phyloP scores from a whole-genome alignment of 92 coral and sea anemone genomes.

The Plumapathes pennacea region DNA sequence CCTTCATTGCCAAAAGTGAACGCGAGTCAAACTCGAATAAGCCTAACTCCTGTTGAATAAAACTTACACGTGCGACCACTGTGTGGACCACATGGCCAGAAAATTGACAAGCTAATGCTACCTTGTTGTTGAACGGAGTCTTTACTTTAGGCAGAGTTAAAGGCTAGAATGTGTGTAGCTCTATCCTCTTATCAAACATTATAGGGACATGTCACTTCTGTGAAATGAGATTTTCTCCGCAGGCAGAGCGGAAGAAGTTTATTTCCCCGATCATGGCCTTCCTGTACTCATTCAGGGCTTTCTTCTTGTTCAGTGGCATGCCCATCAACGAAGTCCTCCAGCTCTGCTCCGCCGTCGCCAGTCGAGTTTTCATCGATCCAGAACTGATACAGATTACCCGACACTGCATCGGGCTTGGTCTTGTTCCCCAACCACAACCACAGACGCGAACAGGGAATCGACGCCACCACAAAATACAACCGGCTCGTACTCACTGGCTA shows the following conservation, averaged over 20 bases:
- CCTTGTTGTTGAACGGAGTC: too few species aligned
- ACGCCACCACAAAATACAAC: conserved; percentile 1
- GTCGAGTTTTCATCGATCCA: not conserved
- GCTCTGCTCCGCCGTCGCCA: not conserved
- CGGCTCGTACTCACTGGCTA: not conserved
- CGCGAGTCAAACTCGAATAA: too few species aligned
- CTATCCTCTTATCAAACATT: not conserved
- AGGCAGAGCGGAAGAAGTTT: conserved; percentile 3
- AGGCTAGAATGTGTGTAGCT: too few species aligned
- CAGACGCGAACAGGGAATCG: conserved; percentile 6
- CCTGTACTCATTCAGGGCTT: not conserved
- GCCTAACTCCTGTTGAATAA: too few species aligned
- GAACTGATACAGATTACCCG: not conserved
- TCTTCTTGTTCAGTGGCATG: not conserved
- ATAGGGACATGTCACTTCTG: not conserved
- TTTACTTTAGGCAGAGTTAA: too few species aligned
- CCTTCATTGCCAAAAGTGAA: too few species aligned
- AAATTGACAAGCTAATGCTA: too few species aligned
- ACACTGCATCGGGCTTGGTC: not conserved
- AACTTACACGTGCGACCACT: too few species aligned
- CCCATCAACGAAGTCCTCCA: not conserved
- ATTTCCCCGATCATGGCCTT: conserved; percentile 1
- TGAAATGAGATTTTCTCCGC: not conserved
- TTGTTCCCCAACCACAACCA: conserved; percentile 7
- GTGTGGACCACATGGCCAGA: too few species aligned